phyloP scores from a whole-genome alignment of 53 echinoderm and acorn worm genomes.

The Patiria pectinifera region DNA sequence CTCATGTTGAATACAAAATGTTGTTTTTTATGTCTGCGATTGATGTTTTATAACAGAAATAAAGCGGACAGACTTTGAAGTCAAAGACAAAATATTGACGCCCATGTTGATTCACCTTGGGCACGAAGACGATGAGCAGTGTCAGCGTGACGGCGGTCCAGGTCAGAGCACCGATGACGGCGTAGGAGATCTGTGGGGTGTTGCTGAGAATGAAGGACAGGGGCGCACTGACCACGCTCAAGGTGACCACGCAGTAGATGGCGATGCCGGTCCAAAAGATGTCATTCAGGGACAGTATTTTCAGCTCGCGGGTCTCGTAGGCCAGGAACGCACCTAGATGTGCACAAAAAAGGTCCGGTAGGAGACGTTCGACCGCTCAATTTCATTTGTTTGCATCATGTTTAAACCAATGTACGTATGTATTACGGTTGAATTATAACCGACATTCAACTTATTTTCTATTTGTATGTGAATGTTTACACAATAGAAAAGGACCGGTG shows the following conservation, averaged over 20 bases:
- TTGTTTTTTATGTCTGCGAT: too few species aligned
- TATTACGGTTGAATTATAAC: too few species aligned
- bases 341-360: not conserved
- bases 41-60: too few species aligned
- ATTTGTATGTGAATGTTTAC: too few species aligned
- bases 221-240: conserved; percentile 81
- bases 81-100: too few species aligned
- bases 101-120: conserved; percentile 65
- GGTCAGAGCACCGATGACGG: conserved; percentile 62
- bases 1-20: too few species aligned
- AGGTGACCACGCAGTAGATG: conserved; percentile 79
- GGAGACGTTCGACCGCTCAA: not conserved
- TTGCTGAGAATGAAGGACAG: conserved; percentile 78
- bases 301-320: conserved; percentile 85
- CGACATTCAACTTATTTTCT: too few species aligned
- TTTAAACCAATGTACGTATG: too few species aligned
- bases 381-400: too few species aligned
- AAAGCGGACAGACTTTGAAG: too few species aligned
- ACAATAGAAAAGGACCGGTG: too few species aligned
- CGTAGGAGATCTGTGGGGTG: conserved; percentile 73
- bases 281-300: conserved; percentile 80
- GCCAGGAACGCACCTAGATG: conserved; percentile 81
- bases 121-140: conserved; percentile 73
- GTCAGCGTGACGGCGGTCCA: conserved; percentile 73
- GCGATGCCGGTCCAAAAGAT: conserved; percentile 82